Base-by-base conservation (phyloP, 2,888 invertebrate genomes). In the Euplagia quadripunctaria region DNA sequence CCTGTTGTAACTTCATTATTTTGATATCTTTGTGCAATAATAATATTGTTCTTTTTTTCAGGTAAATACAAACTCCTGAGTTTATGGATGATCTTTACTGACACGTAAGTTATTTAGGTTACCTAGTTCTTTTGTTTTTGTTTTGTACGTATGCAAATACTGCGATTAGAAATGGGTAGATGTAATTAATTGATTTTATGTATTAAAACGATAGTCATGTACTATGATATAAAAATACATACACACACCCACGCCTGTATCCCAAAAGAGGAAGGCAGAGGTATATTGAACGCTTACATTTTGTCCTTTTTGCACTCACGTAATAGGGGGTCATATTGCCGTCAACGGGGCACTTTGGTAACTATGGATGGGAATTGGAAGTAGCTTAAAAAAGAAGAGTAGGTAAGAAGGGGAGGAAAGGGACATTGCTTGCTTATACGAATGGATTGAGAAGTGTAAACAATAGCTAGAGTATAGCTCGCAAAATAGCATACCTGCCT, bases 31-130 rank as follows among this genome's bases (percentile, higher is more conserved):
- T 52, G 42, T 31, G 11, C n/a, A 43, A 55, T 42, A 20, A n/a
- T 46, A 55, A 49, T 51, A 63, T 3, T 43, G 4, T 20, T 70
- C 8, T 61, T 73, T 51, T 42, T 70, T 70, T 51, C 73, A 73
- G 73, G 73, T 73, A 73, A 69, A 46, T 61, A 69, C 46, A 46
- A 49, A 31, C 11, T 9, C 16, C 16, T 17, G 9, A 9, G 16
- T 69, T 58, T 41, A 58, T 16, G 31, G 31, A 69, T 49, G 31
- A 46, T 49, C 31, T 9, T 46, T 61, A 31, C 9, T 61, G 31
- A 61, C 46, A 61, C 20, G 69, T 61, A 61, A 61, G 69, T 69
- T 2, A 14, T 46, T 11, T 14, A 51, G 9, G 69, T 69, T 2
- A 14, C 20, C 11, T 14, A 51, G 9, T 11, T 51, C 0, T 67